phyloP scores from a whole-genome alignment of 2,888 invertebrate genomes.

The Thera britannica region DNA sequence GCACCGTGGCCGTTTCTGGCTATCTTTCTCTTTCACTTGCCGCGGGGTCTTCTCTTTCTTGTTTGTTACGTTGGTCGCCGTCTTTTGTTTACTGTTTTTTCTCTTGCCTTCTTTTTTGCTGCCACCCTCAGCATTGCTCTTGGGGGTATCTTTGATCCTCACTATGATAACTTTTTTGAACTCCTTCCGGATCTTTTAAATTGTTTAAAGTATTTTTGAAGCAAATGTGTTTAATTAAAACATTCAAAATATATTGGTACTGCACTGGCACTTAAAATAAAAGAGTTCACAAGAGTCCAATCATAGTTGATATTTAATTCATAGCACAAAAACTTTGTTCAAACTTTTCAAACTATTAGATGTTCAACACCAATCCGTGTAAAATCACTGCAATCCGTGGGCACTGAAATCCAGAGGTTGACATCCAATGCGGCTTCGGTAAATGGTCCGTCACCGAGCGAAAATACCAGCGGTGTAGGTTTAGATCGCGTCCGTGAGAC shows the following conservation, averaged over 20 bases:
- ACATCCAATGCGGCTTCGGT: constrained; percentile 51
- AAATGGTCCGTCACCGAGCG: constrained; percentile 55
- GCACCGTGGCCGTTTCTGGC: constrained; percentile 58
- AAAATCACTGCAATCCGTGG: constrained; percentile 79
- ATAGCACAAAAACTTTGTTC: constrained; percentile 19
- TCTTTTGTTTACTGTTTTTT: constrained; percentile 85
- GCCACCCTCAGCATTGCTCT: constrained; percentile 85
- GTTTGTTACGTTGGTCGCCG: constrained; percentile 80
- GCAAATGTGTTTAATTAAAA: not conserved
- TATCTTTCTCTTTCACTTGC: constrained; percentile 68
- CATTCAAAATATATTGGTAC: constrained; percentile 14
- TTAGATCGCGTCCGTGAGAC: constrained; percentile 55
- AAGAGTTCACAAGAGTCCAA: not conserved
- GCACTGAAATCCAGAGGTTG: constrained; percentile 78
- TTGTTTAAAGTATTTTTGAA: constrained; percentile 17
- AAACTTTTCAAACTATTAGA: constrained; percentile 25
- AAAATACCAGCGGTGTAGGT: constrained; percentile 70
- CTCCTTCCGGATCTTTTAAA: constrained; percentile 44
- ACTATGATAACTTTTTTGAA: constrained; percentile 86
- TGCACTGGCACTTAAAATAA: constrained; percentile 1
- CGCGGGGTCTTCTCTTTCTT: constrained; percentile 68
- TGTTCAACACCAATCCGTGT: constrained; percentile 53
- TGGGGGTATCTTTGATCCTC: constrained; percentile 87
- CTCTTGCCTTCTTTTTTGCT: constrained; percentile 87
- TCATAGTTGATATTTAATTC: constrained; percentile 13